phyloP scores from a whole-genome alignment of 2,797 vertebrate species.

The Sus cebifrons region DNA sequence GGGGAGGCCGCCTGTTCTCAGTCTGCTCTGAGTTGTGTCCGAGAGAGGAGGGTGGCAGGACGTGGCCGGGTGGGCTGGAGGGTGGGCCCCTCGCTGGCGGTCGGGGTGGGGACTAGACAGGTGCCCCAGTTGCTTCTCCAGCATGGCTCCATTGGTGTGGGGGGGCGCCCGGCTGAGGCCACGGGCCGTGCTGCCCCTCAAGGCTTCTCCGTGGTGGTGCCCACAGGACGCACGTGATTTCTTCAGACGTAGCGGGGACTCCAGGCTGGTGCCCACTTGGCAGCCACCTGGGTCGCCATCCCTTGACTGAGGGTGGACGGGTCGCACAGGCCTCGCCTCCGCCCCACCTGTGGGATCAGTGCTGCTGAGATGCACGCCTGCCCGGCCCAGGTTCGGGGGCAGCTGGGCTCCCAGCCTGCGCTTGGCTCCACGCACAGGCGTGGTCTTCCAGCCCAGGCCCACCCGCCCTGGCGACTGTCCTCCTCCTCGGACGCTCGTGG shows the following conservation, averaged over 20 bases:
- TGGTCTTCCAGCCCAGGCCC: not conserved
- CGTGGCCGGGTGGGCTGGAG: not conserved
- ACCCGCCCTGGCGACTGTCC: not conserved
- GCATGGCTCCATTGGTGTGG: rapidly evolving
- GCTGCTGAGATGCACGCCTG: not conserved
- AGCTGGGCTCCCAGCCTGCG: not conserved
- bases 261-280: rapidly evolving
- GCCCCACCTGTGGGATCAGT: rapidly evolving
- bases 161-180: rapidly evolving
- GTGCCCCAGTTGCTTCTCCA: not conserved
- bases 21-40: not conserved
- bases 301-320: too few species aligned
- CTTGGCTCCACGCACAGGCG: rapidly evolving
- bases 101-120: not conserved
- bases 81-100: not conserved
- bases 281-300: not conserved
- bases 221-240: rapidly evolving
- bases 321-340: not conserved
- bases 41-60: not conserved
- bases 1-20: not conserved
- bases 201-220: too few species aligned
- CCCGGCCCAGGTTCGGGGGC: not conserved
- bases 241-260: not conserved
- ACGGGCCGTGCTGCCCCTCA: rapidly evolving
- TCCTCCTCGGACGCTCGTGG: not conserved